Base-by-base conservation (phyloP, 1,140 invertebrate genomes). In the Diuraphis noxia region DNA sequence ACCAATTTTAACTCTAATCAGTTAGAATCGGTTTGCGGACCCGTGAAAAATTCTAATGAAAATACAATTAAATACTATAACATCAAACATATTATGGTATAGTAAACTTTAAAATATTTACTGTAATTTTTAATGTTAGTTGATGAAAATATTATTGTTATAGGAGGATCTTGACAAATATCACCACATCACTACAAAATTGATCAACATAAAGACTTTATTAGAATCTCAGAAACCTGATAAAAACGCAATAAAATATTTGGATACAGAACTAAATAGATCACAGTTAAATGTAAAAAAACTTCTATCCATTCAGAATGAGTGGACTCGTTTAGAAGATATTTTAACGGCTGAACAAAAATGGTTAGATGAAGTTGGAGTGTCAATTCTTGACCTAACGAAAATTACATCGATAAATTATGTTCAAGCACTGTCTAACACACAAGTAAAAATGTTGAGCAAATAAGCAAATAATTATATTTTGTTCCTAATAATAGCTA, bases 41-140 rank as follows among this genome's bases (percentile, higher is more conserved):
- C 88, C 9, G 19, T 30, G 25, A 91, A 38, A 19, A 34, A 36
- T 34, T 30, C 0, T 38, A 49, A 52, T 8, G 13, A 91, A 82
- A 81, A 49, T 23, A 10, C 10, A 30, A 38, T 13, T 8, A 91
- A 91, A 25, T 77, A 91, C 21, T 81, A n/a, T 21, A 91, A 91
- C 17, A 52, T 91, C 41, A 79, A 91, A 49, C 34, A 91, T n/a
- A 19, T 91, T 38, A 43, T 46, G 77, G 89, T 91, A 89, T 34
- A 1, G 4, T 72, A 72, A 38, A 30, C 19, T 25, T 81, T 81
- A 36, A 81, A 46, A 23, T 6, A 36, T 23, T 43, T 30, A 25
- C 36, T 41, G 7, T 46, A 34, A 43, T 77, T n/a, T 72, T 0
- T 72, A 17, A 17, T 72, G 2, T 36, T 34, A 1, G 46, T 13